A percentile compares a stretch with the other conserved stretches of the same genome.
Conservation (phyloP, 2,113 vertebrate species). For the Uria lomvia region DNA sequence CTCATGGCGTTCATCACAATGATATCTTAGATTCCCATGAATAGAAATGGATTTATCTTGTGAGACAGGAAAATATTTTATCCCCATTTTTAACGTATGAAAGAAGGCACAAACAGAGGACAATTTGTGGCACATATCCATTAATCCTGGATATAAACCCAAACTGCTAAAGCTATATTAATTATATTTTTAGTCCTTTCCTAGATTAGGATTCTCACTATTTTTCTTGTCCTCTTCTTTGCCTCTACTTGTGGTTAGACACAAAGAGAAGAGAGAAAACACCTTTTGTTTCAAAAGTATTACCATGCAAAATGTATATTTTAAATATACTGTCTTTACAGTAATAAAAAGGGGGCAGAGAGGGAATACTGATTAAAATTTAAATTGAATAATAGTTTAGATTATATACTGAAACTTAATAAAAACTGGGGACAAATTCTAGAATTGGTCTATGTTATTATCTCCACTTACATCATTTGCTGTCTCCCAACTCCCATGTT, state of each 20-base stretch:
- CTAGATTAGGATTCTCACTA: not conserved
- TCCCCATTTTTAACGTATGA: not conserved
- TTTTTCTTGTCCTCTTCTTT: not conserved
- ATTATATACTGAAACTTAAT: not conserved
- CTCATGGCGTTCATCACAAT: not conserved
- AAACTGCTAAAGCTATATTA: not conserved
- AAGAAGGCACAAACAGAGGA: not conserved
- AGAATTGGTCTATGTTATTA: not conserved
- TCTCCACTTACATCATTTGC: not conserved
- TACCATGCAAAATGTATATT: not conserved
- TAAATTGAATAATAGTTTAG: not conserved
- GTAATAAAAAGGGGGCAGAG: not conserved
- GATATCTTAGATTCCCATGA: not conserved
- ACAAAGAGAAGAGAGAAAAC: not conserved
- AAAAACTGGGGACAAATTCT: not conserved
- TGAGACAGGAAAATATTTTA: slow-evolving; percentile 5
- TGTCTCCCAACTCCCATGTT: not conserved
- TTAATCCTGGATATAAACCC: not conserved
- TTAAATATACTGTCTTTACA: not conserved
- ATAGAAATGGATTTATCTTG: not conserved
- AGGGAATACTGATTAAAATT: not conserved
- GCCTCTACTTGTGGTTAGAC: not conserved
- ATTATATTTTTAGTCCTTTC: not conserved
- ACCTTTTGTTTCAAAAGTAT: not conserved
- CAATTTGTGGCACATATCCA: not conserved